Evolutionary conservation across 2,888 invertebrate genomes (phyloP).

Genomic region (Zonitis immaculata): DNA sequence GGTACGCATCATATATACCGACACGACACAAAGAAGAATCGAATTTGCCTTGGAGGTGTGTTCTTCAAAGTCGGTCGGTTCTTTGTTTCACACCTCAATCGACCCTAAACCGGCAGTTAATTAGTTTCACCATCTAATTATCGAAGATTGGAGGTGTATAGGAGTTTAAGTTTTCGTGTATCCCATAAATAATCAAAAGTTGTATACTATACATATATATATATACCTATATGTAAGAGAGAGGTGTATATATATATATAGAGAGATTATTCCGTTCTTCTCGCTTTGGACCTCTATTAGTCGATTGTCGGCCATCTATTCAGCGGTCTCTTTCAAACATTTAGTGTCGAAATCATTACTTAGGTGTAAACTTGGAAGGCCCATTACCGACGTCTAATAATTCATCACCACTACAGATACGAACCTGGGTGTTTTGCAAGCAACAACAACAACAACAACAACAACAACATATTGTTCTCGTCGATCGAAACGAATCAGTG

Average conservation of each 20-base stretch:
- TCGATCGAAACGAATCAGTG: background rate
- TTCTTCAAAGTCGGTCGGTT: constrained; percentile 44
- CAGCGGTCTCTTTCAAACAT: constrained; percentile 48
- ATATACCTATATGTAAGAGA: no score
- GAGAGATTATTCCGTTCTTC: constrained; percentile 12
- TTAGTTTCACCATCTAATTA: constrained; percentile 55
- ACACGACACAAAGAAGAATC: background rate
- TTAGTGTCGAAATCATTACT: constrained; percentile 54
- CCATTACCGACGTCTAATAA: constrained; percentile 48
- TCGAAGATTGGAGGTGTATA: constrained; percentile 29
- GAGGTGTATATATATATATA: no score
- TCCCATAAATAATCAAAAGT: constrained; percentile 47
- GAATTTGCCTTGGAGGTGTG: constrained; percentile 20
- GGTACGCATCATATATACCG: no score
- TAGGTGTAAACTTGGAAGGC: constrained; percentile 52
- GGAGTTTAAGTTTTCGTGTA: constrained; percentile 47
- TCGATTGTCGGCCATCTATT: constrained; percentile 42
- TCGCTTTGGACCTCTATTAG: constrained; percentile 40
- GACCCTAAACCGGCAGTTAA: constrained; percentile 49
- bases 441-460: background rate
- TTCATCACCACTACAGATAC: constrained; percentile 36
- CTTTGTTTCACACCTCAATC: constrained; percentile 51
- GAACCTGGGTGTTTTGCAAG: background rate
- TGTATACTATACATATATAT: constrained; percentile 21
- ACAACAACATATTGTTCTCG: background rate